These are phyloP conservation scores for Conistra vaccinii DNA, from an alignment of 2,888 invertebrate genomes.

Conservation along the genomic window DNA sequence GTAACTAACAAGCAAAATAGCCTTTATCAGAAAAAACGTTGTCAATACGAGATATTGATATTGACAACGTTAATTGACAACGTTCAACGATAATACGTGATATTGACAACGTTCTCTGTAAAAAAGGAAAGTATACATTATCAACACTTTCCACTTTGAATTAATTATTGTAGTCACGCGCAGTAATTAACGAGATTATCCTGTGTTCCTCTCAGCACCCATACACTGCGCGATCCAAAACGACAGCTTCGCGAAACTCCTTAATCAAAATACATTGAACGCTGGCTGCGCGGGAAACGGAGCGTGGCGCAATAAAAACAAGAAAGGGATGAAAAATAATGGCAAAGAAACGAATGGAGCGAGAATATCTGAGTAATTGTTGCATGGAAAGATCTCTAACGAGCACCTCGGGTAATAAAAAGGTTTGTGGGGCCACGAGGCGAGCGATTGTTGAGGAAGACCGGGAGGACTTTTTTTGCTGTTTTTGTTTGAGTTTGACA, in stretches of 20 bases:
- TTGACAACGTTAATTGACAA: too few species aligned
- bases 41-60: too few species aligned
- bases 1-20: not conserved
- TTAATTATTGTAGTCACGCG: conserved; percentile 59
- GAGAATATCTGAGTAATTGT: conserved; percentile 81
- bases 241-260: conserved; percentile 44
- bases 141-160: conserved; percentile 51
- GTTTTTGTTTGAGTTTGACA: conserved; percentile 53
- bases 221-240: conserved; percentile 14
- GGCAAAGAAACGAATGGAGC: conserved; percentile 73
- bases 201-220: conserved; percentile 26
- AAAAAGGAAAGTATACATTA: conserved; percentile 34
- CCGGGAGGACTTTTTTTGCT: conserved; percentile 47
- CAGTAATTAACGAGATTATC: conserved; percentile 67
- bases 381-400: conserved; percentile 81
- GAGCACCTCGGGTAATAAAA: conserved; percentile 73
- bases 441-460: conserved; percentile 54
- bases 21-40: conserved; percentile 7
- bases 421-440: conserved; percentile 61
- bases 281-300: conserved; percentile 58
- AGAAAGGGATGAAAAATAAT: conserved; percentile 66
- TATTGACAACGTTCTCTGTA: not conserved
- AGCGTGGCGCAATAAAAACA: conserved; percentile 65
- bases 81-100: too few species aligned
- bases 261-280: conserved; percentile 67